phyloP scores from a whole-genome alignment of 2,113 vertebrate genomes.

The Mastomys coucha region DNA sequence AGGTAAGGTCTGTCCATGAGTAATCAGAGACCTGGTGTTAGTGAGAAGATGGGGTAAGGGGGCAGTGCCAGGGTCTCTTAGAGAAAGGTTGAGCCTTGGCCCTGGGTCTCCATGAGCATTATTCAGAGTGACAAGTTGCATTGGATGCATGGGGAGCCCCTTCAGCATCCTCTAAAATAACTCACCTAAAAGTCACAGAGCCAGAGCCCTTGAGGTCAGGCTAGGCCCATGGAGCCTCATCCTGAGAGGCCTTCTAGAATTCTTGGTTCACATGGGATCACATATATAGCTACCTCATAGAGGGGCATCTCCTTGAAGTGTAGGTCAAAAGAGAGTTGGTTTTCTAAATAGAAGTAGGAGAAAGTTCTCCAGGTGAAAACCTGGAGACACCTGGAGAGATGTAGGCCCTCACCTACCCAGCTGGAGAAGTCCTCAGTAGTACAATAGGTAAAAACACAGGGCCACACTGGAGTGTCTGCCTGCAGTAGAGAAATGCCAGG shows the following conservation, averaged over 20 bases:
- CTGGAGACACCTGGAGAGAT: neutral
- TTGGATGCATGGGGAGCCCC: neutral
- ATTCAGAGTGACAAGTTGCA: rapidly evolving
- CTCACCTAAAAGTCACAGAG: rapidly evolving
- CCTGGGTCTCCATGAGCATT: neutral
- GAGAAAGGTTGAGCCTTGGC: neutral
- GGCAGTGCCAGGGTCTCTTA: neutral
- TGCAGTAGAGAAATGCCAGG: no score
- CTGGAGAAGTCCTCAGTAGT: neutral
- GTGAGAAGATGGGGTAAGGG: neutral
- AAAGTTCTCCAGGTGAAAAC: neutral
- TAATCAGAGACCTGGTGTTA: neutral
- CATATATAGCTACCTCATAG: neutral
- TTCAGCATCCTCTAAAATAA: neutral
- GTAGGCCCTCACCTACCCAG: neutral
- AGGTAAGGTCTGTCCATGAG: neutral
- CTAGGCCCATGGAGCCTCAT: neutral
- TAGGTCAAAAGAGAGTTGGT: neutral
- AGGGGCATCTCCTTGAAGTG: neutral
- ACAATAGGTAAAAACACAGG: neutral
- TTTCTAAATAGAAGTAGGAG: neutral
- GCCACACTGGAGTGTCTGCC: neutral
- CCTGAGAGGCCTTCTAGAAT: neutral
- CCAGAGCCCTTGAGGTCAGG: neutral
- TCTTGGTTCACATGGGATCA: neutral